Percentiles rank a stretch among this genome's conserved stretches.
Evolutionary conservation across 2,113 vertebrate species (phyloP).

Genomic region (Lontra canadensis): DNA sequence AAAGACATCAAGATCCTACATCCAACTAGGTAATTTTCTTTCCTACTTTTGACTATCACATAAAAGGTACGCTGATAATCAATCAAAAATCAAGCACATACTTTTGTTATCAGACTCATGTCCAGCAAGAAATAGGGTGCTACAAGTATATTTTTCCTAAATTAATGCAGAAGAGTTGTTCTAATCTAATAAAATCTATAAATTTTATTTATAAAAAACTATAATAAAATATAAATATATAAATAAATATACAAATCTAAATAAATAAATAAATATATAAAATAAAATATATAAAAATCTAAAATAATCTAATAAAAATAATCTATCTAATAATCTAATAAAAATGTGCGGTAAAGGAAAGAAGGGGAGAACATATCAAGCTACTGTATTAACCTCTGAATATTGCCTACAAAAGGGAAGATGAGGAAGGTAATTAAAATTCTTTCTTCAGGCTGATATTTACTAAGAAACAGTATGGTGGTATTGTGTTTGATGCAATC

Average conservation of each 20-base stretch:
- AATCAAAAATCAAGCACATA: background rate
- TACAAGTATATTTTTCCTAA: background rate
- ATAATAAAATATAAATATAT: no score
- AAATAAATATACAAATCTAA: no score
- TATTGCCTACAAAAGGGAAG: background rate
- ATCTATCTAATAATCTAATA: no score
- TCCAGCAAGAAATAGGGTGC: background rate
- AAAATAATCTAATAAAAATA: no score
- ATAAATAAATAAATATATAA: no score
- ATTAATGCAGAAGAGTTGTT: background rate
- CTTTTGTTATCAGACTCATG: background rate
- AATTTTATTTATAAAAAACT: no score
- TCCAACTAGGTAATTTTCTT: background rate
- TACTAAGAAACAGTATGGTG: background rate
- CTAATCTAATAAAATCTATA: no score
- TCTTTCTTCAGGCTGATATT: background rate
- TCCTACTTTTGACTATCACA: background rate
- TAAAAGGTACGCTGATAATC: background rate
- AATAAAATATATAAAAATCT: no score
- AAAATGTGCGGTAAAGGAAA: background rate
- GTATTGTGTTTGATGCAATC: background rate
- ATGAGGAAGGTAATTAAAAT: background rate
- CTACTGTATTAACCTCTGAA: background rate
- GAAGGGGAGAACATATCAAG: background rate
- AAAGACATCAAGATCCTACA: background rate